Conservation (phyloP, 2,113 vertebrate species). For the Caracal caracal region DNA sequence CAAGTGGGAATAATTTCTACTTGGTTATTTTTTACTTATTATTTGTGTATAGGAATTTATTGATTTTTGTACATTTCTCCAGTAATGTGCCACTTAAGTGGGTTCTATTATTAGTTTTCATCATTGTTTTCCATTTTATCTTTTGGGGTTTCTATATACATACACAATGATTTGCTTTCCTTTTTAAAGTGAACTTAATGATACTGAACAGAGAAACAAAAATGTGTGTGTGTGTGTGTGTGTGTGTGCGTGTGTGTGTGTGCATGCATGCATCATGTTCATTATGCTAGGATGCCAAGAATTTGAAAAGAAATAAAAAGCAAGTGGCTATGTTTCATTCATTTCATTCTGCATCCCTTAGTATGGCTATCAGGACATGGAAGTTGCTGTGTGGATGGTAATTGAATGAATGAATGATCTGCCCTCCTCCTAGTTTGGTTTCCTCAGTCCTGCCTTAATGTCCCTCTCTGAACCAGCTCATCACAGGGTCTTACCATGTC, state of each 20-base stretch:
- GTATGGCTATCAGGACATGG: background rate
- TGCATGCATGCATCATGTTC: background rate
- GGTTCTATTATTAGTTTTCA: conserved; percentile 72
- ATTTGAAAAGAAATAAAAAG: conserved; percentile 33
- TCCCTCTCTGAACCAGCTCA: background rate
- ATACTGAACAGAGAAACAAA: conserved; percentile 6
- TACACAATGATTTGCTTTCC: conserved; percentile 33
- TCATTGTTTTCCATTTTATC: conserved; percentile 56
- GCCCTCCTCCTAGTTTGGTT: background rate
- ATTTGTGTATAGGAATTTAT: conserved; percentile 61
- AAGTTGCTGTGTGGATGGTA: background rate
- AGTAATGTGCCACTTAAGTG: conserved; percentile 61
- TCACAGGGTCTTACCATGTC: background rate
- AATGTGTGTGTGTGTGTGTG: background rate
- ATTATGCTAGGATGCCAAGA: background rate
- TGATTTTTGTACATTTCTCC: conserved; percentile 67
- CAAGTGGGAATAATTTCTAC: conserved; percentile 59
- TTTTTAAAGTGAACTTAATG: conserved; percentile 48
- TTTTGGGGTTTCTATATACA: conserved; percentile 51
- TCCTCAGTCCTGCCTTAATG: background rate
- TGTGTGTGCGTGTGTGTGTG: background rate
- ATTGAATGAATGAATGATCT: background rate
- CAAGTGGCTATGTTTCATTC: background rate
- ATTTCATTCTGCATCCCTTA: background rate
- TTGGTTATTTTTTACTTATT: conserved; percentile 59